phyloP scores from a whole-genome alignment of 2,797 vertebrate species.

The Choloepus didactylus region DNA sequence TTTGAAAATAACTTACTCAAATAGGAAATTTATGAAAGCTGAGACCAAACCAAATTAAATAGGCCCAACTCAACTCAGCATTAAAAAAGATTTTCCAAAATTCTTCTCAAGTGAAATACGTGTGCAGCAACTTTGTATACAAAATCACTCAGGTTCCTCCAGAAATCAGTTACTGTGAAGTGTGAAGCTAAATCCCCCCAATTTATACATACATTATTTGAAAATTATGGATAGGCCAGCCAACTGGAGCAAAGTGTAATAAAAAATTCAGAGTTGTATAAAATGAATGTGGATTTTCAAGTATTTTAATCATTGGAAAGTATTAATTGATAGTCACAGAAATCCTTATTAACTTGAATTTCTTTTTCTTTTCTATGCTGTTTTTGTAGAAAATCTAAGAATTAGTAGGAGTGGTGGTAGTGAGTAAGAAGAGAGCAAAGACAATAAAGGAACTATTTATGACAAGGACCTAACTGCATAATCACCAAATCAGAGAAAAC shows the following conservation, averaged over 20 bases:
- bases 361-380: neutral
- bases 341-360: conserved; percentile 29
- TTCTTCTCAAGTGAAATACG: conserved; percentile 78
- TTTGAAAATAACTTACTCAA: conserved; percentile 70
- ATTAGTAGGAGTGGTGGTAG: neutral
- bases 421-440: neutral
- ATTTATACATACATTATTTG: conserved; percentile 47
- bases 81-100: conserved; percentile 76
- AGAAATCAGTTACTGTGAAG: conserved; percentile 73
- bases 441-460: conserved; percentile 29
- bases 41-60: conserved; percentile 73
- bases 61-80: conserved; percentile 61
- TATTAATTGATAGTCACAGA: conserved; percentile 48
- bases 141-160: conserved; percentile 73
- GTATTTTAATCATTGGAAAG: conserved; percentile 55
- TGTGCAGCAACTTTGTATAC: conserved; percentile 62
- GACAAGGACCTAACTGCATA: neutral
- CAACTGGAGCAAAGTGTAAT: neutral
- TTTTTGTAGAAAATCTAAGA: neutral
- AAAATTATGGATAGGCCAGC: conserved; percentile 44
- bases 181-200: conserved; percentile 66
- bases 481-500: conserved; percentile 26
- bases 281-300: conserved; percentile 8
- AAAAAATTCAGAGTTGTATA: conserved; percentile 67
- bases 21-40: conserved; percentile 70